Percentiles rank a stretch among this genome's conserved stretches.
Conservation (phyloP, 2,113 vertebrate genomes). For the Syngnathus floridae region DNA sequence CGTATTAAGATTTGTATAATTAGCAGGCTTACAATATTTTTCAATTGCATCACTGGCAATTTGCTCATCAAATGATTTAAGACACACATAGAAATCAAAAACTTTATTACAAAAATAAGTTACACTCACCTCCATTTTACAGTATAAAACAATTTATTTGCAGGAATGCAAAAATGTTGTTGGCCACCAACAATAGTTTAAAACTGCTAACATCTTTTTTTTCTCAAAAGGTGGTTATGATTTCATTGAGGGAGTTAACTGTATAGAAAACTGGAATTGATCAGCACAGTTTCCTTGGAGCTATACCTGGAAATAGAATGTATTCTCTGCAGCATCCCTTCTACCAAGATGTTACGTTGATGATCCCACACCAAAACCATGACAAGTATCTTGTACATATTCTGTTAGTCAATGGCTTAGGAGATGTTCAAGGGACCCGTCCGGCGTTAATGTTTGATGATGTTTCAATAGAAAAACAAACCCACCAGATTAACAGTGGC, state of each 20-base stretch:
- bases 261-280: conserved; percentile 76
- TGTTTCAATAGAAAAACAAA: conserved; percentile 59
- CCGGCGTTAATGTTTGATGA: conserved; percentile 41
- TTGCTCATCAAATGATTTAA: conserved; percentile 56
- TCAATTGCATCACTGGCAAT: conserved; percentile 4
- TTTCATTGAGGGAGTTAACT: conserved; percentile 78
- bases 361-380: conserved; percentile 49
- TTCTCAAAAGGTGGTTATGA: conserved; percentile 79
- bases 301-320: conserved; percentile 75
- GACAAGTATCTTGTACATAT: conserved; percentile 33
- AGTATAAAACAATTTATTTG: conserved; percentile 99
- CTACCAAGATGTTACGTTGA: conserved; percentile 49
- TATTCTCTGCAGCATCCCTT: conserved; percentile 77
- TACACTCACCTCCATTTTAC: conserved; percentile 99
- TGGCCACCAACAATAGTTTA: conserved; percentile 98
- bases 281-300: conserved; percentile 73
- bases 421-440: conserved; percentile 48
- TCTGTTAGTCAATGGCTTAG: conserved; percentile 31
- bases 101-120: conserved; percentile 99
- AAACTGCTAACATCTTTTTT: conserved; percentile 93
- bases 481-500: conserved; percentile 64
- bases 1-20: no score
- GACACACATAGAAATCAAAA: conserved; percentile 89
- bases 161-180: conserved; percentile 99
- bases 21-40: background rate